Evolutionary conservation across 2,888 invertebrate genomes (phyloP).

Genomic region (Embidobia sp.): DNA sequence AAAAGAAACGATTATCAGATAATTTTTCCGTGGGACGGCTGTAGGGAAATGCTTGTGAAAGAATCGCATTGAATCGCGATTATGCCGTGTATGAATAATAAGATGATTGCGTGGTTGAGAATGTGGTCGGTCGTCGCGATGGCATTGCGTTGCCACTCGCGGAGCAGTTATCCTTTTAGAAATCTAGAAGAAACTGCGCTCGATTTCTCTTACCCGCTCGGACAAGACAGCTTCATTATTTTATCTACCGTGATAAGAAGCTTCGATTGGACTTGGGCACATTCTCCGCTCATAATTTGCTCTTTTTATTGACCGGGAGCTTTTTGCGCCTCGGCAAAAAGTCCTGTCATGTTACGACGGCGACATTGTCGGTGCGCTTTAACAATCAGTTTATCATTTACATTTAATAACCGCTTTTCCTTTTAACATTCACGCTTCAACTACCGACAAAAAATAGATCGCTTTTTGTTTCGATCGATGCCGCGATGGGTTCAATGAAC

Average conservation of each 20-base stretch:
- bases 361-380: constrained; percentile 35
- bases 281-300: constrained; percentile 48
- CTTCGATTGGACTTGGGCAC: constrained; percentile 28
- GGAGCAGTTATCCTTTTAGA: constrained; percentile 66
- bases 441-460: constrained; percentile 3
- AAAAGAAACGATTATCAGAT: constrained; percentile 41
- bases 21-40: constrained; percentile 46
- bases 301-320: constrained; percentile 30
- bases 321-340: constrained; percentile 27
- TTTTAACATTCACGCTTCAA: constrained; percentile 39
- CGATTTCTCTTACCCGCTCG: constrained; percentile 60
- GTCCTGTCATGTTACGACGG: constrained; percentile 37
- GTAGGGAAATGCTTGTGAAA: constrained; percentile 55
- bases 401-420: constrained; percentile 48
- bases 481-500: constrained; percentile 22
- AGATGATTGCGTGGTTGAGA: constrained; percentile 63
- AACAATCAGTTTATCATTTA: constrained; percentile 50
- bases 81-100: constrained; percentile 57
- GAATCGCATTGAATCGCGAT: constrained; percentile 59
- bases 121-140: constrained; percentile 63
- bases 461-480: background rate
- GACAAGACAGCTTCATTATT: constrained; percentile 59
- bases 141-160: constrained; percentile 63
- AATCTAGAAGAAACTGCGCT: constrained; percentile 62
- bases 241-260: constrained; percentile 61